Evolutionary conservation across 2,888 invertebrate species (phyloP).

Genomic region (Sialis fuliginosa): DNA sequence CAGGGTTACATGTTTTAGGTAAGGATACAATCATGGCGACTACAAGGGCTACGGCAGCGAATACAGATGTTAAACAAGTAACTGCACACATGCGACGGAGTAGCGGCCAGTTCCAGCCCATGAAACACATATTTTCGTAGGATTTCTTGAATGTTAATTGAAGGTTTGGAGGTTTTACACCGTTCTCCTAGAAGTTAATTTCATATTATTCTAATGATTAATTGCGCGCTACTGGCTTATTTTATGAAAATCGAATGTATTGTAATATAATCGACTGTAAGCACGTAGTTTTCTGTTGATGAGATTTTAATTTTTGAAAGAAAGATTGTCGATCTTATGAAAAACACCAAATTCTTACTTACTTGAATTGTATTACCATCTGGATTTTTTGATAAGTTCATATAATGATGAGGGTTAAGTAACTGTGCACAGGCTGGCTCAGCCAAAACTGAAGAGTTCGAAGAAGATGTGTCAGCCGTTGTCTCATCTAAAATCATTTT

Average conservation of each 20-base stretch:
- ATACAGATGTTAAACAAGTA: conserved; percentile 50
- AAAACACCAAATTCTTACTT: conserved; percentile 1
- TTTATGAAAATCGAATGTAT: no score
- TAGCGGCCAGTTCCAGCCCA: conserved; percentile 65
- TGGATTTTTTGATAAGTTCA: conserved; percentile 19
- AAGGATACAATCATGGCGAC: conserved; percentile 53
- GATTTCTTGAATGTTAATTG: conserved; percentile 25
- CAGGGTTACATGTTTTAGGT: conserved; percentile 50
- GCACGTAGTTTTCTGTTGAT: no score
- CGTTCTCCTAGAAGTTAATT: conserved; percentile 33
- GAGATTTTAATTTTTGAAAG: not conserved
- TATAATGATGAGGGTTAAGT: conserved; percentile 18
- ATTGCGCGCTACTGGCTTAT: no score
- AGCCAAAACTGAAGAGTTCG: conserved; percentile 42
- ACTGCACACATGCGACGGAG: conserved; percentile 58
- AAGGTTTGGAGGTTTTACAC: conserved; percentile 24
- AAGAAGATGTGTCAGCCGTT: conserved; percentile 37
- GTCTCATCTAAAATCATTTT: conserved; percentile 14
- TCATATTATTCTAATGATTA: no score
- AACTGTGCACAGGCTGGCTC: conserved; percentile 23
- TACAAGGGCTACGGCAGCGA: conserved; percentile 55
- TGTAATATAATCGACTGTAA: no score
- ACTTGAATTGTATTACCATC: conserved; percentile 1
- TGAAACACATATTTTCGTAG: conserved; percentile 43
- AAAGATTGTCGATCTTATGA: conserved; percentile 1